Conservation (phyloP, 2,113 vertebrate genomes). For the Mixornis gularis region DNA sequence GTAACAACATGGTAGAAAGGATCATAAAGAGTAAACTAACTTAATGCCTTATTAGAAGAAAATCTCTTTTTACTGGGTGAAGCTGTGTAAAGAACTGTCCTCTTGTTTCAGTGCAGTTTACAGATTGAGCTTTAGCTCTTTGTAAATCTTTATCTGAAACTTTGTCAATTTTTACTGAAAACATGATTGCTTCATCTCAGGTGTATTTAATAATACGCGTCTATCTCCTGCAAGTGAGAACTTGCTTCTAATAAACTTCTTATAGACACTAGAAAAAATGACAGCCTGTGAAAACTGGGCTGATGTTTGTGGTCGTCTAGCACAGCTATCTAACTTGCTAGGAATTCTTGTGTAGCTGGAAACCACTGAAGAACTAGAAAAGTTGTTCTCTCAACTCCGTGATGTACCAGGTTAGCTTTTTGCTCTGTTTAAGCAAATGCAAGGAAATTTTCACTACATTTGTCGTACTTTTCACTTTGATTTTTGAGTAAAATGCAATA, state of each 20-base stretch:
- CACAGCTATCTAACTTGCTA: neutral
- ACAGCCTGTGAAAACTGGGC: neutral
- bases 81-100: slow-evolving; percentile 11
- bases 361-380: slow-evolving; percentile 40
- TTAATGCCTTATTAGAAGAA: slow-evolving; percentile 67
- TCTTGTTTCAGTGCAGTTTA: slow-evolving; percentile 3
- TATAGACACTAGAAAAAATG: neutral
- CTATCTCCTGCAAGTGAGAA: slow-evolving; percentile 14
- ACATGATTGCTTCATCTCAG: slow-evolving; percentile 59
- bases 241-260: slow-evolving; percentile 6
- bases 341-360: neutral
- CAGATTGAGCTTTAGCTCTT: slow-evolving; percentile 43
- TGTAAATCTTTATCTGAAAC: neutral
- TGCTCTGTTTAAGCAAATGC: neutral
- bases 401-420: neutral
- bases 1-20: neutral
- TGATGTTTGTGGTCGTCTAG: neutral
- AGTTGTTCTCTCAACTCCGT: neutral
- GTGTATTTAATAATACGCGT: slow-evolving; percentile 46
- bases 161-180: slow-evolving; percentile 18
- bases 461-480: neutral
- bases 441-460: slow-evolving; percentile 24
- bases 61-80: slow-evolving; percentile 21
- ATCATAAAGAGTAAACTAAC: slow-evolving; percentile 21
- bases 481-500: slow-evolving; percentile 14